Base-by-base conservation (phyloP, 2,797 vertebrate species). In the Rachycentron canadum region DNA sequence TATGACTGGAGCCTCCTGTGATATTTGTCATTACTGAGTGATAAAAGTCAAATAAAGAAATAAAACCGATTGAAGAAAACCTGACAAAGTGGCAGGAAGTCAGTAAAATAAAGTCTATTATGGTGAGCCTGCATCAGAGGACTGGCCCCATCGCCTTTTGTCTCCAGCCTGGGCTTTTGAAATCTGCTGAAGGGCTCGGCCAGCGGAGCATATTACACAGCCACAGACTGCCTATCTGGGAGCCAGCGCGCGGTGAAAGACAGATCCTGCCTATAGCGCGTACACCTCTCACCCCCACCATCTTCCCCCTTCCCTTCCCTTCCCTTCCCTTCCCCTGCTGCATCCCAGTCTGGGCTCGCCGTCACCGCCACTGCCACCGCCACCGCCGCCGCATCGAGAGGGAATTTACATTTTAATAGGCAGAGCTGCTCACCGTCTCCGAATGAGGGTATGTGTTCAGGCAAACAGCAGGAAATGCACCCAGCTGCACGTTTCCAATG, bases 401-500 rank as follows among this genome's bases (percentile, higher is more conserved):
- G 88, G 94, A 95, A 96, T 95, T 96, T 95, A 95, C 94, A 96
- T 96, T 95, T 96, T 96, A 96, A 95, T 95, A 95, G 94, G 93
- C 92, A 94, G 92, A 93, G 93, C 94, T 90, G 91, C 91, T 93
- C 91, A 88, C 89, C 90, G 86, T 90, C 93, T 93, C 89, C 55
- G 92, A 94, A 94, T 93, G 91, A 94, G 92, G 87, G 89, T 93
- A 91, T 91, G 91, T 93, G 94, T 92, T 94, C 91, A 93, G 93
- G 91, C 93, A 86, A 94, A 92, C 94, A 94, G 94, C 92, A 86
- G 93, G 93, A 93, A 94, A 93, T 77, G 91, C 92, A 92, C 86
- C 92, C 91, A 93, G 91, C 92, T 93, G 94, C 93, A 93, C 90
- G 90, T 93, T 94, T 92, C 90, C 89, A 93, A 92, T 94, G 91